Base-by-base conservation (phyloP, 2,888 invertebrate species). In the Chydorus sphaericus region DNA sequence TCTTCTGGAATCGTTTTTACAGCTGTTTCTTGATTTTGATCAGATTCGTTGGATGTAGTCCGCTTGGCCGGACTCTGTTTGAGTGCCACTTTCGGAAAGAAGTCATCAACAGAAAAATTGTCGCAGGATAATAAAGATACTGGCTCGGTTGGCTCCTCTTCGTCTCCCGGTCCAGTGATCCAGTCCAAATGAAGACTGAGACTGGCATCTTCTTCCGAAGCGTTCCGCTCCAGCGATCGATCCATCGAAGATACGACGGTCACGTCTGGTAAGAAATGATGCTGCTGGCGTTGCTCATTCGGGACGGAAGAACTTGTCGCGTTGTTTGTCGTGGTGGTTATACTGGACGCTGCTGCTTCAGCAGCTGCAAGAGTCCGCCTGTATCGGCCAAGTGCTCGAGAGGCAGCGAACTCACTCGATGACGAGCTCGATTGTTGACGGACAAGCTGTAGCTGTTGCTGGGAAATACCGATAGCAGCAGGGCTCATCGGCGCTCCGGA, bases 331-430 rank as follows among this genome's bases (percentile, higher is more conserved):
- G 36, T 62, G 65, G 54, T 64, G 61, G 61, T 84, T n/a, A n/a
- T n/a, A n/a, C n/a, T n/a, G n/a, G n/a, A n/a, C 1, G 44, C 28
- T 23, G 44, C 44, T 14, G 44, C 44, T 20, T 23, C 44, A 26
- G 23, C 44, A 23, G 44, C 44, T 23, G 44, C 44, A 11, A 28
- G 26, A 23, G 28, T 7, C n/a, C 44, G 76, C 48, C 86, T 74
- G 66, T 85, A 87, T 70, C 85, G 85, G 26, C 85, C 86, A 26
- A 87, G 70, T 1, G 86, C 86, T 65, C 86, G 72, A 0, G 86
- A 86, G 1, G 86, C 87, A 0, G 86, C 85, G 69, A 87, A 87
- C 66, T 87, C 87, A 77, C 33, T 33, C 6, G 36, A 37, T 14
- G 31, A 33, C 11, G 52, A 20, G n/a, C 36, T 37, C 18, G 23